Evolutionary conservation across 2,113 vertebrate species (phyloP), one percentile per base, ranked within the genome.

Genomic region (Zosterops japonicus): DNA sequence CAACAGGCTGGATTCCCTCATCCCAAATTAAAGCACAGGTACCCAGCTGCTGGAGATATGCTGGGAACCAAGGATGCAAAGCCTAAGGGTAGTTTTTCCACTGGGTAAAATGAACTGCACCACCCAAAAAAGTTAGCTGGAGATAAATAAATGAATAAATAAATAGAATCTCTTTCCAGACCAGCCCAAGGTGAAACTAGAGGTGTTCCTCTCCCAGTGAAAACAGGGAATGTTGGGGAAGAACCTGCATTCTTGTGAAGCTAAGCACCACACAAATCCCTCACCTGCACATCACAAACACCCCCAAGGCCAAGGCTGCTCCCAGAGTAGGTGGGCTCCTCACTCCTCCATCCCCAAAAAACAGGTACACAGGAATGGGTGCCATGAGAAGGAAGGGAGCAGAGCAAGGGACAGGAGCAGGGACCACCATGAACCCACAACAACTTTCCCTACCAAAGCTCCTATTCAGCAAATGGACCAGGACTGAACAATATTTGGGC

Each of bases 1-100:
- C 3, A n/a, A 27, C 0, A 1, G 0, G 1, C 42, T 17, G 33
- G 61, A 2, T 8, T 77, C 23, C 46, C 13, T 24, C 2, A 1
- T 4, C 11, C 55, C 61, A 12, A 22, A 41, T 8, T 7, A 84
- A 57, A 61, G 69, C 69, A 3, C 5, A 67, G 50, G n/a, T 12
- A 9, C 9, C 21, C 42, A 36, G 35, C 24, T 23, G 31, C 44
- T 19, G 20, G 14, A 46, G 21, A 35, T 9, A 2, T 2, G 14
- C 24, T 47, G 12, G 82, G 52, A 16, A 20, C 1, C 8, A n/a
- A 35, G 4, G 14, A 19, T 12, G 11, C 10, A 41, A 80, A 53
- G 41, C 39, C 44, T 25, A 1, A 50, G 24, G 63, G 4, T 72
- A 3, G 20, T 76, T 61, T 65, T 69, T 24, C 31, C 59, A 36